Evolutionary conservation across 2,888 invertebrate species (phyloP), one percentile per base, ranked within the genome.

Genomic region (Drosophila birchii): DNA sequence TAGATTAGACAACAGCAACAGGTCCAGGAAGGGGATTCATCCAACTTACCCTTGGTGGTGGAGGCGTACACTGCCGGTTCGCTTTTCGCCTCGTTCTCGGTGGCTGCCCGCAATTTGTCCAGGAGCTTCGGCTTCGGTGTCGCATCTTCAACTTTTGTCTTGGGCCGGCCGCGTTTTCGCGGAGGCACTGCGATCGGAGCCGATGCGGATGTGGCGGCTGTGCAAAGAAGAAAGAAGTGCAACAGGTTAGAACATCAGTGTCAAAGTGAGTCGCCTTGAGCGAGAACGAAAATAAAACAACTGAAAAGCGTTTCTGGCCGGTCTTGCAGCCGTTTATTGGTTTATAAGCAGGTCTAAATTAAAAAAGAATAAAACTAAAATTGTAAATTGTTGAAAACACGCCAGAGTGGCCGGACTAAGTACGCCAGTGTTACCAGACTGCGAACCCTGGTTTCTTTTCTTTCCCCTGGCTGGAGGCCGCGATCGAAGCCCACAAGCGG

Each of bases 21-120:
- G 45, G 47, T 29, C 16, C 43, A 36, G 23, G 11, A 36, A 16
- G 9, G 14, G 5, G 20, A 20, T 18, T 9, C 49, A 18, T 9
- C 11, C 1, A 6, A 59, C 81, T 76, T 61, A 86, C 86, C 92
- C 69, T 91, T 92, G 1, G 92, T 91, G 1, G 92, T 91, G 5
- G 92, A 92, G 2, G 90, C 91, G 67, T 92, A 92, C 1, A 91
- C 83, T 5, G 90, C 87, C 18, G 88, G 90, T 32, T 75, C 78
- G 36, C 88, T 82, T 47, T 76, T 77, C 12, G 56, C 63, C 43
- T 61, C 59, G 36, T 86, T 87, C 26, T 78, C 63, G 20, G 86
- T 77, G 20, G 91, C 88, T n/a, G 78, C 83, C 14, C 74, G 80
- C 5, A 91, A 80, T 61, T 86, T 90, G 55, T 82, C 85, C 11